Evolutionary conservation across 2,888 invertebrate species (phyloP), one percentile per base, ranked within the genome.

Genomic region (Arctia plantaginis): DNA sequence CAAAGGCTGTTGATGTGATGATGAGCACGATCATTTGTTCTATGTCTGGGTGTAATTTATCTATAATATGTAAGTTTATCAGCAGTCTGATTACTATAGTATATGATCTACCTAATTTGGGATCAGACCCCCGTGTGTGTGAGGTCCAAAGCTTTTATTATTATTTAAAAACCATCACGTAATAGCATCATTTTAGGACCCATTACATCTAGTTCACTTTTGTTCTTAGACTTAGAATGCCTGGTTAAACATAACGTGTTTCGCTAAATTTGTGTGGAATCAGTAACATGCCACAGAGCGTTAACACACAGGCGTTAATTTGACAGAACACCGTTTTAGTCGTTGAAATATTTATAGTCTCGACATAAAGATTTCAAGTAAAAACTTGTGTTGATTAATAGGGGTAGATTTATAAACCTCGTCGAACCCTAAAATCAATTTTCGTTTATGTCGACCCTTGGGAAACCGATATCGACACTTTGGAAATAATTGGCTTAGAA

Each of bases 281-380:
- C 39, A 30, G 72, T 72, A n/a, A 67, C 41, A 55, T 41, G 66
- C 41, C 44, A 66, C 39, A 27, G 23, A 41, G 23, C 27, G 72
- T 72, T 66, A 72, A 72, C 72, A 72, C 66, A 10, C 35, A 23
- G 23, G 41, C 44, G 66, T 66, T 55, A 72, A 72, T 71, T 55
- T 44, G 18, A 7, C 59, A 41, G 41, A 72, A 72, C 66, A 44
- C n/a, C 23, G 41, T 66, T 72, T 66, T 41, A 59, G 72, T 59
- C 30, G 71, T 13, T 13, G 3, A 39, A 20, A 55, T 41, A 20
- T 15, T 62, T 62, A 18, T 18, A 18, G 18, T 30, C 27, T 62
- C 6, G 7, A 62, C 30, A 62, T 30, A 30, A n/a, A n/a, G n/a
- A n/a, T n/a, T n/a, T n/a, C n/a, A n/a, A n/a, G n/a, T n/a, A n/a